Conservation (phyloP, 2,888 invertebrate genomes). For the Chrysotoxum bicinctum region DNA sequence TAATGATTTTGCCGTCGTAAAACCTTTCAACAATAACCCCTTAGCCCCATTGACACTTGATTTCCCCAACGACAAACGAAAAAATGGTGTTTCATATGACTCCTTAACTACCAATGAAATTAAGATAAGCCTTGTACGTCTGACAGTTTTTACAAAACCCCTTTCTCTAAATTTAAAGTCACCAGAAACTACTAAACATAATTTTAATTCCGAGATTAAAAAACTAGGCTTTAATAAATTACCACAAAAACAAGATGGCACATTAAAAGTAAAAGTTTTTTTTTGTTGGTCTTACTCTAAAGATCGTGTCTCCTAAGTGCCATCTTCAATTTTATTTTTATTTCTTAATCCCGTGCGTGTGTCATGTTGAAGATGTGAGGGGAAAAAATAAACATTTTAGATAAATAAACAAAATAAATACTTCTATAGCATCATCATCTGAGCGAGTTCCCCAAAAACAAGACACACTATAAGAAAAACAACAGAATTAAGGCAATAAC, state of each 20-base stretch:
- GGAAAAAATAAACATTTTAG: constrained; percentile 43
- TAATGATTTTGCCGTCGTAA: background rate
- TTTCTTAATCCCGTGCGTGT: constrained; percentile 63
- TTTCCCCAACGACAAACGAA: background rate
- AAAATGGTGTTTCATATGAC: constrained; percentile 1
- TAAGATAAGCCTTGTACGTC: background rate
- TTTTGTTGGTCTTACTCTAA: background rate
- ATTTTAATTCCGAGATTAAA: constrained; percentile 54
- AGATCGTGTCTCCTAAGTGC: constrained; percentile 58
- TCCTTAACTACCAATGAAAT: constrained; percentile 9
- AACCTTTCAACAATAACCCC: constrained; percentile 1
- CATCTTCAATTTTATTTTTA: constrained; percentile 68
- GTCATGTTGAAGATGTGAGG: constrained; percentile 50
- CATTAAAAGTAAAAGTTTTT: constrained; percentile 62
- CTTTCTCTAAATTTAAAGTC: constrained; percentile 8
- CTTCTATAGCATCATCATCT: constrained; percentile 34
- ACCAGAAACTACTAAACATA: constrained; percentile 40
- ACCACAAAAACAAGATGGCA: constrained; percentile 38
- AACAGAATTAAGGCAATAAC: constrained; percentile 51
- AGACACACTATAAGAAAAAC: background rate
- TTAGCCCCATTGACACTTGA: background rate
- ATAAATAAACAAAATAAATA: constrained; percentile 68
- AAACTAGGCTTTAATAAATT: constrained; percentile 53
- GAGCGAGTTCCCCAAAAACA: constrained; percentile 13
- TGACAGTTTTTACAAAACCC: background rate